Evolutionary conservation across 2,113 vertebrate species (phyloP).

Genomic region (Rhea americana): DNA sequence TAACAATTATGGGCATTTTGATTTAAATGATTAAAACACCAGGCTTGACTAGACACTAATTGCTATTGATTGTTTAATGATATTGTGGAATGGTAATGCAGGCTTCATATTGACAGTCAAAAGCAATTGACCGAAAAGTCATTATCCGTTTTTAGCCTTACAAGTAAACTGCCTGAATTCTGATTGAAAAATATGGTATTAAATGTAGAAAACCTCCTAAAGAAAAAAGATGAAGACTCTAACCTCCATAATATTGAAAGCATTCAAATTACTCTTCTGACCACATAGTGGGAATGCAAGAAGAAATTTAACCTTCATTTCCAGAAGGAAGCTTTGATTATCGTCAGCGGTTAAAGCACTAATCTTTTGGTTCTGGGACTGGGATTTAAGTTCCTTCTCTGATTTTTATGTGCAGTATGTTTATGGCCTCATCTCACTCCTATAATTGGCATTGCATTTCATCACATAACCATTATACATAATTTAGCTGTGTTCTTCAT

Average conservation of each 20-base stretch:
- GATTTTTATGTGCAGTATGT: slow-evolving; percentile 70
- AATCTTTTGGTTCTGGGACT: slow-evolving; percentile 59
- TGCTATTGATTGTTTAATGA: slow-evolving; percentile 78
- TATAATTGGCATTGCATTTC: slow-evolving; percentile 67
- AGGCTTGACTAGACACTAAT: slow-evolving; percentile 74
- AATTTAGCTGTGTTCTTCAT: slow-evolving; percentile 62
- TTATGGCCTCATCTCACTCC: slow-evolving; percentile 68
- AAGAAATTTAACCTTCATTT: slow-evolving; percentile 63
- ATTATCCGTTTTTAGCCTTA: slow-evolving; percentile 75
- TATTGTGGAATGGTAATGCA: slow-evolving; percentile 71
- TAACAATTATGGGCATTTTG: slow-evolving; percentile 71
- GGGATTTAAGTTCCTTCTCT: slow-evolving; percentile 62
- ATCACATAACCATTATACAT: slow-evolving; percentile 69
- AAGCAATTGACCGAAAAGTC: slow-evolving; percentile 74
- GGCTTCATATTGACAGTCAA: slow-evolving; percentile 74
- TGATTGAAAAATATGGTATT: slow-evolving; percentile 60
- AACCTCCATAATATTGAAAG: slow-evolving; percentile 45
- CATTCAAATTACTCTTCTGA: slow-evolving; percentile 49
- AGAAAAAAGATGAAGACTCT: slow-evolving; percentile 46
- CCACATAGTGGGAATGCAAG: slow-evolving; percentile 23
- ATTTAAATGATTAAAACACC: slow-evolving; percentile 75
- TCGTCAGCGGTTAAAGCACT: slow-evolving; percentile 56
- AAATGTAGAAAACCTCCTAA: slow-evolving; percentile 37
- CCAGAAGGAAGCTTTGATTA: slow-evolving; percentile 67
- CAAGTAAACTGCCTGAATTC: slow-evolving; percentile 66